A percentile compares a stretch with the other conserved stretches of the same genome.
Evolutionary conservation across 2,797 vertebrate genomes (phyloP).

Genomic region (Mico argentatus): DNA sequence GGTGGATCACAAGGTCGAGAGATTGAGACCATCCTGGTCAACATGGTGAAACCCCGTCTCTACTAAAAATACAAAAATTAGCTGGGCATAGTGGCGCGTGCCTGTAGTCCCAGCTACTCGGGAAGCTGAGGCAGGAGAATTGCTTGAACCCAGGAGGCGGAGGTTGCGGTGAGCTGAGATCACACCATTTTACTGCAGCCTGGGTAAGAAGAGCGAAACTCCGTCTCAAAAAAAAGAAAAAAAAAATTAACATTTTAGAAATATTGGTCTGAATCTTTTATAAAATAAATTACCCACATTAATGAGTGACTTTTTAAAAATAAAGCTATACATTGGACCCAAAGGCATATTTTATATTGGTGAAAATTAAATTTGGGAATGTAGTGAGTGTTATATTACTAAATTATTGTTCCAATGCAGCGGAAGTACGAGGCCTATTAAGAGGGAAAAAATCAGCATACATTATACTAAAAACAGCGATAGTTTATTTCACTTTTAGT

Average conservation of each 20-base stretch:
- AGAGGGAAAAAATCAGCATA: background rate
- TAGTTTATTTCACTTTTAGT: background rate
- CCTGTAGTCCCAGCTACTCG: too few relatives aligned
- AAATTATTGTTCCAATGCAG: background rate
- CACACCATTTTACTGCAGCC: too few relatives aligned
- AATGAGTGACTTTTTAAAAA: background rate
- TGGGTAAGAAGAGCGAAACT: too few relatives aligned
- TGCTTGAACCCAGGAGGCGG: too few relatives aligned
- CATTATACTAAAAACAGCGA: background rate
- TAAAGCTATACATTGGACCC: background rate
- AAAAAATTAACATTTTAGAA: background rate
- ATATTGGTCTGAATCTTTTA: conserved; percentile 10
- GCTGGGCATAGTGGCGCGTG: too few relatives aligned
- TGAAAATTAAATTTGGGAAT: conserved; percentile 35
- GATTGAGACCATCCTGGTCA: too few relatives aligned
- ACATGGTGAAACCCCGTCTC: too few relatives aligned
- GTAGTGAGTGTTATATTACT: background rate
- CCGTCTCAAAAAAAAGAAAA: too few relatives aligned
- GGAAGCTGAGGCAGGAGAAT: too few relatives aligned
- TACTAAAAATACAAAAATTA: too few relatives aligned
- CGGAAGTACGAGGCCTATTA: background rate
- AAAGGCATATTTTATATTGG: background rate
- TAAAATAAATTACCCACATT: conserved; percentile 24
- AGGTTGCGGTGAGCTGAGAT: too few relatives aligned
- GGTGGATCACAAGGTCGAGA: too few relatives aligned